Evolutionary conservation across 2,888 invertebrate genomes (phyloP), one percentile per base, ranked within the genome.

Genomic region (Timema cristinae): DNA sequence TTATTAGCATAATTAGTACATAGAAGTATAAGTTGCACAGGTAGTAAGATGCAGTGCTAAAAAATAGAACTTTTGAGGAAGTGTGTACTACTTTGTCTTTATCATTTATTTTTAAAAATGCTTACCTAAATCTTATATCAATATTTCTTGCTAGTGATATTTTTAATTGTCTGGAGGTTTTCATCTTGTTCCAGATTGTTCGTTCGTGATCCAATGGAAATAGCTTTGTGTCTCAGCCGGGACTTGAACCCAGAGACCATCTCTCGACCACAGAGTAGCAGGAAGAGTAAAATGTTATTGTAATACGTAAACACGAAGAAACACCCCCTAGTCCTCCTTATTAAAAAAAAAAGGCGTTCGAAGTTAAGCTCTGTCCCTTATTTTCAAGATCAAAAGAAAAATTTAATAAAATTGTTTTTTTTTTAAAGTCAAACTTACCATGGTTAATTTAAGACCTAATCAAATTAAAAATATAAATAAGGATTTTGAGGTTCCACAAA

Each of bases 191-290:
- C 2, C 63, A 63, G 63, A 32, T 32, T 63, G 63, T 32, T 47
- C 7, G 63, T 63, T 32, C 63, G 63, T 48, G 63, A 48, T 7
- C 63, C 63, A 48, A 13, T 13, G 32, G 63, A 63, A 48, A 13
- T 13, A 2, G 63, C 47, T 32, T 48, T 9, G 63, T 63, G 63
- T 48, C 63, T 47, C 11, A 63, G 63, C 47, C 48, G 63, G 63
- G 47, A 63, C 63, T 63, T 48, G 63, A 63, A 63, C 63, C 63
- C 63, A 48, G 32, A 6, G 32, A 15, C 59, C 59, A 32, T 15
- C 59, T 15, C 10, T 7, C 59, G 59, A 13, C 63, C 47, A 10
- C 48, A 63, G 63, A 10, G 63, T 32, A 11, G 63, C 63, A 63
- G 32, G 16, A 32, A 32, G 2, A 2, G 32, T 32, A 32, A 32